Evolutionary conservation across 2,888 invertebrate genomes (phyloP), one percentile per base, ranked within the genome.

Genomic region (Drosophila melanocephala): DNA sequence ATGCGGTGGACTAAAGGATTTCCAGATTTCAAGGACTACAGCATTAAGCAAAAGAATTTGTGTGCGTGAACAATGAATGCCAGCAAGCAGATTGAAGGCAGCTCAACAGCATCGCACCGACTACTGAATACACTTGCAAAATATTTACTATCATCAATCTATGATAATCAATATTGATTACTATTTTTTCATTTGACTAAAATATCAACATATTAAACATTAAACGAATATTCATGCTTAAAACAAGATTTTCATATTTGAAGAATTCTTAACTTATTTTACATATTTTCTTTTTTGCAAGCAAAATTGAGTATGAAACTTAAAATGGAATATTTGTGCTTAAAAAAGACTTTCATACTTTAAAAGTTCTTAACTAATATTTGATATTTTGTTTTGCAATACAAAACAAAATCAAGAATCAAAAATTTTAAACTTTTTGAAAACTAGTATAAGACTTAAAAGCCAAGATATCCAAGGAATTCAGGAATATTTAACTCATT

Each of bases 11-110:
- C 83, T 64, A 83, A 87, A 86, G 90, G 82, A 81, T 86, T 89
- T 90, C 16, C 26, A 47, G 47, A 47, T 80, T 91, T 91, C 91
- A 89, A 89, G 89, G 89, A 90, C 89, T 78, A 84, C 74, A 79
- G 74, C 91, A 86, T 86, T 88, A 90, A 90, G 86, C 60, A 71
- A 77, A 77, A 55, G 66, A 87, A 84, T 89, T 87, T 87, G 84
- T 39, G 35, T 82, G 90, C 80, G 80, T 89, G 89, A 87, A 89
- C 85, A 87, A 89, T 87, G 83, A 50, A 50, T 39, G 14, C 60
- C 30, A 58, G 30, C 58, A 42, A 55, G 56, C 47, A 47, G 47
- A 9, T 47, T 26, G 47, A 52, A 53, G 3, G 5, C 5, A 9
- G 2, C 5, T 39, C 6, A 19, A 9, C 22, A 3, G 12, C 14